Percentiles rank a stretch among this genome's conserved stretches.
Conservation (phyloP, 2,113 vertebrate species). For the Bujurquina vittata region DNA sequence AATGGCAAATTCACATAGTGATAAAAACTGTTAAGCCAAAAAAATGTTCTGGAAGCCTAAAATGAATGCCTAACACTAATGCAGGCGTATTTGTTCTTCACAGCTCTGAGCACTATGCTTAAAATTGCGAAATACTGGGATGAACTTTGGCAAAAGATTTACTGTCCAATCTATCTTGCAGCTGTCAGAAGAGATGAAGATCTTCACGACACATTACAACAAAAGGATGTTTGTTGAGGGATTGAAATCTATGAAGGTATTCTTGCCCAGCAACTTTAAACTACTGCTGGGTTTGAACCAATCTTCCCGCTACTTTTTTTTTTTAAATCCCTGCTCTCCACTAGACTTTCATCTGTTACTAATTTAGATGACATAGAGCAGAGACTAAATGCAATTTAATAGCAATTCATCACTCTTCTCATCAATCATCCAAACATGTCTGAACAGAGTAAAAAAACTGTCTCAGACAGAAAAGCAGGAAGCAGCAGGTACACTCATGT, state of each 20-base stretch:
- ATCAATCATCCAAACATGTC: conserved; percentile 44
- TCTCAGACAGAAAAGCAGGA: conserved; percentile 27
- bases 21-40: background rate
- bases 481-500: conserved; percentile 50
- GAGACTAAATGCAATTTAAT: conserved; percentile 28
- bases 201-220: background rate
- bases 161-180: background rate
- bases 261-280: background rate
- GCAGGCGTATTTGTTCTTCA: background rate
- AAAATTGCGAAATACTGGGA: background rate
- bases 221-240: background rate
- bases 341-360: conserved; percentile 30
- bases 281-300: background rate
- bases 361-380: conserved; percentile 13
- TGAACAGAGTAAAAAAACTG: conserved; percentile 18
- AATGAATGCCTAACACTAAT: background rate
- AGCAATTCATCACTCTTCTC: conserved; percentile 37
- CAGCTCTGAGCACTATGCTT: background rate
- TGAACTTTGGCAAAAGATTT: background rate
- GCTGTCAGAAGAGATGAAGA: background rate
- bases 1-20: background rate
- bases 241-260: background rate
- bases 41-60: background rate
- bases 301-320: background rate
- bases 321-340: background rate